Conservation (phyloP, 1,140 invertebrate species). For the Whitmania pigra region DNA sequence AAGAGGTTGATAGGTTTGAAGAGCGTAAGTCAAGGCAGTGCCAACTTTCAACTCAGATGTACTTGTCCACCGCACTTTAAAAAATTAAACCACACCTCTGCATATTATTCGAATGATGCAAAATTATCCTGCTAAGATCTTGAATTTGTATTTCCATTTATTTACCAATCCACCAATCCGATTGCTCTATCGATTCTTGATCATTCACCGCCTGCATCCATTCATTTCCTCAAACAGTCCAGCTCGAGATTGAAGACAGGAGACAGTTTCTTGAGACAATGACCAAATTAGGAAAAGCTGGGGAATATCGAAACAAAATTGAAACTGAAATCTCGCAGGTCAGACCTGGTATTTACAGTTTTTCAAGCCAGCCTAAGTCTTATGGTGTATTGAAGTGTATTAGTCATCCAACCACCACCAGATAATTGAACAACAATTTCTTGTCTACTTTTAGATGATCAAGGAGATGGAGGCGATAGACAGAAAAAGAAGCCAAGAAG, state of each 20-base stretch:
- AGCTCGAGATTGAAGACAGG: slow-evolving; percentile 6
- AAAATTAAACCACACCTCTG: background rate
- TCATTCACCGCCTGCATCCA: background rate
- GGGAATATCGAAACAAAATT: slow-evolving; percentile 1
- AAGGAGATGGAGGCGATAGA: slow-evolving; percentile 5
- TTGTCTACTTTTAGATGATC: background rate
- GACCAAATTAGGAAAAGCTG: slow-evolving; percentile 4
- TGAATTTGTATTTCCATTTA: background rate
- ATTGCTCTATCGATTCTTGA: background rate
- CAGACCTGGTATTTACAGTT: background rate
- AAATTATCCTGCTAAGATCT: background rate
- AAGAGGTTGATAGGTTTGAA: background rate
- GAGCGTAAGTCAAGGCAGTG: background rate
- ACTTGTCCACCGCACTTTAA: background rate
- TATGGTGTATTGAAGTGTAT: background rate
- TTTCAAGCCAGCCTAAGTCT: background rate
- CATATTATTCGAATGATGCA: background rate
- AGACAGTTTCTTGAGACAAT: background rate
- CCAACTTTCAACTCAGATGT: background rate
- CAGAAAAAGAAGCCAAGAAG: background rate
- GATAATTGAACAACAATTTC: background rate
- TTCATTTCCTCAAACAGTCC: background rate
- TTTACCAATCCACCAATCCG: background rate
- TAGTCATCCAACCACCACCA: background rate
- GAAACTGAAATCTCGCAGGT: slow-evolving; percentile 12